Percentiles rank a stretch among this genome's conserved stretches.
Conservation (phyloP, 2,797 vertebrate species). For the Sebastes trivittatus region DNA sequence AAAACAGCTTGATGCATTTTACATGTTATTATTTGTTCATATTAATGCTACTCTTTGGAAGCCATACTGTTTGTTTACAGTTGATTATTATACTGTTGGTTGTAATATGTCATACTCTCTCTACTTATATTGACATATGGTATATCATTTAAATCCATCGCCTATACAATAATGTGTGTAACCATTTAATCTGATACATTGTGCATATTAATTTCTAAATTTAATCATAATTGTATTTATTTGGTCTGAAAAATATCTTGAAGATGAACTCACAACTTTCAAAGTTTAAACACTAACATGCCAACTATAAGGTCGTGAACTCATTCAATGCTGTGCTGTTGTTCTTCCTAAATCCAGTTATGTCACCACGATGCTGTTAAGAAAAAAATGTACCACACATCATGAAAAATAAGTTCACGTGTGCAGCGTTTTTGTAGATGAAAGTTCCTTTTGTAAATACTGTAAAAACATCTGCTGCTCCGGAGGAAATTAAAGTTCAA, state of each 20-base stretch:
- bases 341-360: constrained; percentile 23
- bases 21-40: neutral
- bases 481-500: constrained; percentile 71
- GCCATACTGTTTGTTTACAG: neutral
- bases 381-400: neutral
- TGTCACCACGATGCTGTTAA: constrained; percentile 2
- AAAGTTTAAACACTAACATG: neutral
- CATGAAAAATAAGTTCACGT: neutral
- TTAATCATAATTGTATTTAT: neutral
- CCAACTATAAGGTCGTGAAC: constrained; percentile 15
- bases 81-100: neutral
- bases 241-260: neutral
- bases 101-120: neutral
- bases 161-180: neutral
- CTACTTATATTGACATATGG: neutral
- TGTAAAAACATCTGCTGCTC: constrained; percentile 54
- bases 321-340: neutral
- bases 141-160: neutral
- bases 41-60: neutral
- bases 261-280: neutral
- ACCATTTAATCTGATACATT: neutral
- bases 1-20: neutral
- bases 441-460: constrained; percentile 50
- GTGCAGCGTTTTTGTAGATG: constrained; percentile 7
- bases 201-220: neutral